Conservation (phyloP, 2,797 vertebrate genomes). For the Sciurus carolinensis region DNA sequence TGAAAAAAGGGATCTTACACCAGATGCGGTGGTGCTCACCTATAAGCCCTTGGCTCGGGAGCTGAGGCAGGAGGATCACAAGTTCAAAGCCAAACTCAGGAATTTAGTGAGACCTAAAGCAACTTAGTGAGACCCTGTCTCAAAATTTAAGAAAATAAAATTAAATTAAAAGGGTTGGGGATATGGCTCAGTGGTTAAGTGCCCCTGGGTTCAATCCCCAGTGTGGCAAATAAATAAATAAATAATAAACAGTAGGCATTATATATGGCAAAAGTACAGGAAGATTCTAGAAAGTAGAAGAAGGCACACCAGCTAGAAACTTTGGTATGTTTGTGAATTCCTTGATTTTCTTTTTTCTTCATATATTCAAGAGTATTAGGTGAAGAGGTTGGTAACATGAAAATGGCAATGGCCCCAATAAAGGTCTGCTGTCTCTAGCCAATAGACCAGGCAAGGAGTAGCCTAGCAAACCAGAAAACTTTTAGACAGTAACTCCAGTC, state of each 20-base stretch:
- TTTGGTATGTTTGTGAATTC: background rate
- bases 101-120: no score
- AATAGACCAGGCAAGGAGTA: background rate
- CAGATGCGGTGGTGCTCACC: no score
- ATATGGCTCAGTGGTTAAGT: no score
- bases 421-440: background rate
- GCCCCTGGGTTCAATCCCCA: no score
- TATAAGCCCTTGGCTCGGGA: no score
- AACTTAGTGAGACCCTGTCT: no score
- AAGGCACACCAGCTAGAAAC: background rate
- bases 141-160: no score
- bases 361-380: background rate
- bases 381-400: background rate
- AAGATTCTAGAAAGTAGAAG: background rate
- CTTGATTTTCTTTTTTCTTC: background rate
- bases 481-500: background rate
- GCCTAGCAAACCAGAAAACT: background rate
- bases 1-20: no score
- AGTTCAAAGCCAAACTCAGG: no score
- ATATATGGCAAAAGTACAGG: background rate
- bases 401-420: background rate
- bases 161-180: no score
- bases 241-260: background rate
- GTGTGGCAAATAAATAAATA: no score
- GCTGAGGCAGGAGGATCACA: no score